Evolutionary conservation across 2,113 vertebrate genomes (phyloP).

Genomic region (Proteles cristata): DNA sequence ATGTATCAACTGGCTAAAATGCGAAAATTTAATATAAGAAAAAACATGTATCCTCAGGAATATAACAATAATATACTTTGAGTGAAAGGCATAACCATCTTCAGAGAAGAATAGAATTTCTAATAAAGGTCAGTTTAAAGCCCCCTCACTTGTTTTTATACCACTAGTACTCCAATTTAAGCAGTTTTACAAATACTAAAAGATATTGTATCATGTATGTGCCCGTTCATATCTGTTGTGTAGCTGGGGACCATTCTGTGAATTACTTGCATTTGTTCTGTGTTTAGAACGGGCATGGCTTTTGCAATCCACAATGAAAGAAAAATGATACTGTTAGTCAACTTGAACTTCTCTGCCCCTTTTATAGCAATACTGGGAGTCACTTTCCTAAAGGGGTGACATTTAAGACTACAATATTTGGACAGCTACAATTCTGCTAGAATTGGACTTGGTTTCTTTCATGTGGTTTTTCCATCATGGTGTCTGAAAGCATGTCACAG

Average conservation of each 20-base stretch:
- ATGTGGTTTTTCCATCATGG: conserved; percentile 62
- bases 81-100: background rate
- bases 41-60: background rate
- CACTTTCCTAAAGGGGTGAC: conserved; percentile 58
- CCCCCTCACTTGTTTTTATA: background rate
- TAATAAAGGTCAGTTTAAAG: background rate
- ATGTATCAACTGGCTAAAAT: background rate
- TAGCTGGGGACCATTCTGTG: background rate
- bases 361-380: conserved; percentile 56
- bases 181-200: background rate
- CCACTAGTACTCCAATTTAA: background rate
- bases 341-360: conserved; percentile 2
- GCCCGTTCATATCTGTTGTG: background rate
- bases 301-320: conserved; percentile 46
- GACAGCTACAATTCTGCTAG: conserved; percentile 6
- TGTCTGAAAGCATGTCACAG: conserved; percentile 34
- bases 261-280: background rate
- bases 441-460: conserved; percentile 50
- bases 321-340: conserved; percentile 49
- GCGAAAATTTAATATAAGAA: background rate
- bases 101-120: conserved; percentile 13
- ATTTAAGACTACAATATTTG: conserved; percentile 64
- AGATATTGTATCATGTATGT: background rate
- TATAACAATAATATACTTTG: background rate
- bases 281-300: background rate